phyloP scores from a whole-genome alignment of 2,888 invertebrate genomes.

The Eristalinus sepulchralis region DNA sequence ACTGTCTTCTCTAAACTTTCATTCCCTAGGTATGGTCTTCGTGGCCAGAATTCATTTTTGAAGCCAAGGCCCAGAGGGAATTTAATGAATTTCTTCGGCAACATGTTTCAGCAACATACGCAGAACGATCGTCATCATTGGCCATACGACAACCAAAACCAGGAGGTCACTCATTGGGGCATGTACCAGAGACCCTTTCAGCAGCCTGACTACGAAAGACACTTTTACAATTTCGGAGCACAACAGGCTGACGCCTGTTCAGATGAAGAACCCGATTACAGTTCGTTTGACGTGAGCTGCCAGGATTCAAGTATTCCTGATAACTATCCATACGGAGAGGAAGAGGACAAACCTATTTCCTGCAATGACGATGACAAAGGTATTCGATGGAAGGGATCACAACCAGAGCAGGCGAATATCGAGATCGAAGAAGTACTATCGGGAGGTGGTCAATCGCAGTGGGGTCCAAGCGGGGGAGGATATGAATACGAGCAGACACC shows the following conservation, averaged over 20 bases:
- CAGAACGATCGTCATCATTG: background rate
- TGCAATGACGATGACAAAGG: background rate
- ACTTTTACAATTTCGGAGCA: background rate
- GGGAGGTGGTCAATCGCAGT: background rate
- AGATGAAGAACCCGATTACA: background rate
- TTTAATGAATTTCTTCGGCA: constrained; percentile 30
- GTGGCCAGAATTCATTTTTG: background rate
- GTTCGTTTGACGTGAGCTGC: background rate
- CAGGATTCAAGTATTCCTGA: background rate
- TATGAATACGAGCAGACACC: background rate
- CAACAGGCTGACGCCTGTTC: background rate
- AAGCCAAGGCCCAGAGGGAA: constrained; percentile 6
- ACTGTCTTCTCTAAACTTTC: too few species aligned
- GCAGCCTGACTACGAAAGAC: background rate
- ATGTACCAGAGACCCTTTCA: background rate
- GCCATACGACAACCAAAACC: background rate
- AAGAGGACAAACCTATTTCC: background rate
- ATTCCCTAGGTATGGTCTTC: background rate
- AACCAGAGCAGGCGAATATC: background rate
- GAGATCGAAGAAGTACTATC: constrained; percentile 27
- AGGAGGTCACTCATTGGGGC: background rate
- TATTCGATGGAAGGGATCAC: background rate
- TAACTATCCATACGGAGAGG: background rate
- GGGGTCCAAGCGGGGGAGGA: background rate
- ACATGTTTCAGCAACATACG: constrained; percentile 19